phyloP scores from a whole-genome alignment of 2,797 vertebrate species.

The Gallinago solitaria region DNA sequence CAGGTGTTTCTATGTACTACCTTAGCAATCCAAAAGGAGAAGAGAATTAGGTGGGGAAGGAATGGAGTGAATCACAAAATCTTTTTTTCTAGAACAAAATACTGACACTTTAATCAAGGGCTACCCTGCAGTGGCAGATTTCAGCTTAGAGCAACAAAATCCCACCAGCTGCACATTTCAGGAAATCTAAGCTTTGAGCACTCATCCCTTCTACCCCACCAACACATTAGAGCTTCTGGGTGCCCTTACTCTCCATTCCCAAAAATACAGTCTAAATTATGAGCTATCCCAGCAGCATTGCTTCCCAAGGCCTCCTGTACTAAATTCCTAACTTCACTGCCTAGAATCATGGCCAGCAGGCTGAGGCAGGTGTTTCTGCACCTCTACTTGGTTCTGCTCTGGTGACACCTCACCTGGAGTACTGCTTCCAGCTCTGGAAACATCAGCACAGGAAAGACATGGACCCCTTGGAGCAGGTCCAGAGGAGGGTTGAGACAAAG shows the following conservation, averaged over 20 bases:
- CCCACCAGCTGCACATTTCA: not conserved
- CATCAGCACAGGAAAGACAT: not conserved
- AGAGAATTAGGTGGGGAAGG: not conserved
- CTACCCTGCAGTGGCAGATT: not conserved
- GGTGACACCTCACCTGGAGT: not conserved
- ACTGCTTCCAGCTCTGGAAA: rapidly evolving
- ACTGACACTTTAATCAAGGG: not conserved
- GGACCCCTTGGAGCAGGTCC: not conserved
- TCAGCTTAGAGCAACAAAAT: not conserved
- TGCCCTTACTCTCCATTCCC: not conserved
- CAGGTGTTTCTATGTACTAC: not conserved
- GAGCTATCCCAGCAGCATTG: not conserved
- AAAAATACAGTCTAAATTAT: not conserved
- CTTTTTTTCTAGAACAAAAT: not conserved
- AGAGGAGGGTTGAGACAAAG: not conserved
- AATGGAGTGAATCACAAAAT: not conserved
- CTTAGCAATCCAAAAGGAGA: not conserved
- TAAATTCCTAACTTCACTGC: not conserved
- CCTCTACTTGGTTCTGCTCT: rapidly evolving
- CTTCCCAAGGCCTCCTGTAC: not conserved
- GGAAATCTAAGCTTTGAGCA: not conserved
- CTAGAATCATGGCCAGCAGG: not conserved
- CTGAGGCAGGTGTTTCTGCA: not conserved
- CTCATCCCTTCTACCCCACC: not conserved
- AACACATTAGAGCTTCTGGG: not conserved